phyloP scores from a whole-genome alignment of 2,113 vertebrate genomes.

The Damaliscus lunatus region DNA sequence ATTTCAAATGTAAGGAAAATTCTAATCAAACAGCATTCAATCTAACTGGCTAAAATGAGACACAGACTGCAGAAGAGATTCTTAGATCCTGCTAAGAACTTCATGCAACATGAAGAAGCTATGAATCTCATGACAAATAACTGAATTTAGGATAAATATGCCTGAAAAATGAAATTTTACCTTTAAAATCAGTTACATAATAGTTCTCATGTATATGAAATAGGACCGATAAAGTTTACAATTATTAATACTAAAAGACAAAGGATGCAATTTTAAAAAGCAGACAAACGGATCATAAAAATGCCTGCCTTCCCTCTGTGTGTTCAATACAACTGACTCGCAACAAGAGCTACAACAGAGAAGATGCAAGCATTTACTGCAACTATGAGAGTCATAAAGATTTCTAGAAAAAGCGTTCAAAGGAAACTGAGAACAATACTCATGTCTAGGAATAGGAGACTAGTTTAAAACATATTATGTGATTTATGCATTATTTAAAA shows the following conservation, averaged over 20 bases:
- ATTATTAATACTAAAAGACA: conserved; percentile 43
- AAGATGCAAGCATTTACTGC: background rate
- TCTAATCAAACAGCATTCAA: background rate
- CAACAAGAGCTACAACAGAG: background rate
- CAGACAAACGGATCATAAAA: background rate
- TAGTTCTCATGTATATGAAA: background rate
- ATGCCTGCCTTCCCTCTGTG: background rate
- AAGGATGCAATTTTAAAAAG: background rate
- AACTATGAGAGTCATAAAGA: background rate
- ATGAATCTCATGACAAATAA: background rate
- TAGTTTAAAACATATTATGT: background rate
- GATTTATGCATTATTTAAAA: background rate
- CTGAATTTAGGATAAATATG: background rate
- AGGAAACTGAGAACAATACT: conserved; percentile 3
- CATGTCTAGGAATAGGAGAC: background rate
- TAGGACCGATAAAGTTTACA: background rate
- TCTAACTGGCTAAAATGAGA: conserved; percentile 6
- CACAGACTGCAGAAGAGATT: background rate
- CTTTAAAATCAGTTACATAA: background rate
- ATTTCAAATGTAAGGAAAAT: background rate
- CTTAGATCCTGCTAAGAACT: background rate
- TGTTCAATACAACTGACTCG: background rate
- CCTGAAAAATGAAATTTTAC: background rate
- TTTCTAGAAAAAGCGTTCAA: background rate
- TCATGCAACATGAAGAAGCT: background rate